Conservation (phyloP, 2,113 vertebrate genomes). For the Alexandromys fortis region DNA sequence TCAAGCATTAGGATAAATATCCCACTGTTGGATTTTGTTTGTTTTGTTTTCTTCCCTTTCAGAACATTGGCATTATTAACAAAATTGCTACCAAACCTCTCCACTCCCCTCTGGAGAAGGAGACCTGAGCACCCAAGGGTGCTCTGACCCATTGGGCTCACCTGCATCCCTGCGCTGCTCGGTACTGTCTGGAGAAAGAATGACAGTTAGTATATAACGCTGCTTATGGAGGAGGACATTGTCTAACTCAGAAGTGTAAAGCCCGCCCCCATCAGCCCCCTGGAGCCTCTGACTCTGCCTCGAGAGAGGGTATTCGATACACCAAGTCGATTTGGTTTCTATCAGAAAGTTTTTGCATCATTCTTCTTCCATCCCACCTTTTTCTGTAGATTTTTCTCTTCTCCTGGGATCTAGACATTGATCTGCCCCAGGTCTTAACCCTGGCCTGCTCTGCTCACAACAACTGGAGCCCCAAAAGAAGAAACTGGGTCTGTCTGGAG, state of each 20-base stretch:
- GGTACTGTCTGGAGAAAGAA: slow-evolving; percentile 24
- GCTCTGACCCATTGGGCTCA: neutral
- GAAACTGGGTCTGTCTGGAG: neutral
- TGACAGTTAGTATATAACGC: slow-evolving; percentile 25
- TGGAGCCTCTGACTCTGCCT: neutral
- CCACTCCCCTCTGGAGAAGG: neutral
- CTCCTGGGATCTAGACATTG: neutral
- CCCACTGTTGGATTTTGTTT: neutral
- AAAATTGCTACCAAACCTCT: slow-evolving; percentile 42
- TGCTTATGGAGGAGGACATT: neutral
- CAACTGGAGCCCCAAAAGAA: neutral
- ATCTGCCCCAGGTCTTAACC: neutral
- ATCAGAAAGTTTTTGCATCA: neutral
- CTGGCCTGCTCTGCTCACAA: neutral
- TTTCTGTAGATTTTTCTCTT: neutral
- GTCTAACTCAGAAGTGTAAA: slow-evolving; percentile 17
- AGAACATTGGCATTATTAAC: slow-evolving; percentile 45
- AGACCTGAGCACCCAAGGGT: neutral
- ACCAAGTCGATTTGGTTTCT: slow-evolving; percentile 45
- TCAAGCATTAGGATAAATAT: slow-evolving; percentile 45
- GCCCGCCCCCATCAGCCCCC: neutral
- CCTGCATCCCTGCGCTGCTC: neutral
- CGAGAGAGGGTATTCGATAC: neutral
- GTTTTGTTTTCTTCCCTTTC: slow-evolving; percentile 43
- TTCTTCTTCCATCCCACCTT: neutral